phyloP scores from a whole-genome alignment of 2,797 vertebrate species.

The Bradypodion ventrale region DNA sequence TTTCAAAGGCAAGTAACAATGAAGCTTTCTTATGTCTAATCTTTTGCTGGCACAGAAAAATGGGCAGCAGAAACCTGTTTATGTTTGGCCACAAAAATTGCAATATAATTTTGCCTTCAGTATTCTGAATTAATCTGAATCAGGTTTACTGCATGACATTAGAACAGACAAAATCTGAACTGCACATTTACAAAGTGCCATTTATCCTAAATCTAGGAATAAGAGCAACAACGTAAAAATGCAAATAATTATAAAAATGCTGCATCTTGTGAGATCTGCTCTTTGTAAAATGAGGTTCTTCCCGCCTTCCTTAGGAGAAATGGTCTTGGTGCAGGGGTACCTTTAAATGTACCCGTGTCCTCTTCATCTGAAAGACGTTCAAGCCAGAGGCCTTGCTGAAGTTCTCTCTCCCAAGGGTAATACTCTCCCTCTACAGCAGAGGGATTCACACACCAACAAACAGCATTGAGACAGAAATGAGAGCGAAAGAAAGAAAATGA shows the following conservation, averaged over 20 bases:
- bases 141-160: background rate
- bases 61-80: background rate
- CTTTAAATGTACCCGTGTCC: constrained; percentile 90
- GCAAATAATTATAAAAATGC: constrained; percentile 20
- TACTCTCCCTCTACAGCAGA: constrained; percentile 95
- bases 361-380: constrained; percentile 88
- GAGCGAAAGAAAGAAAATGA: constrained; percentile 50
- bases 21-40: background rate
- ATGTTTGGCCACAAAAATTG: background rate
- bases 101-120: background rate
- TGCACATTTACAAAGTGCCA: background rate
- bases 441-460: constrained; percentile 80
- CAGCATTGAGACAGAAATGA: constrained; percentile 60
- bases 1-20: constrained; percentile 19
- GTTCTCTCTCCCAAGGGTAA: constrained; percentile 92
- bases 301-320: constrained; percentile 22
- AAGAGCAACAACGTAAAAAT: background rate
- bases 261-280: constrained; percentile 70
- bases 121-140: background rate
- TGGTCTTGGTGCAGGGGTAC: constrained; percentile 73
- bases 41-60: background rate
- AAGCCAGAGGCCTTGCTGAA: constrained; percentile 91
- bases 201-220: background rate
- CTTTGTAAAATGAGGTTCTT: constrained; percentile 48
- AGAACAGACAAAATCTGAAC: background rate